Evolutionary conservation across 1,140 invertebrate species (phyloP), one percentile per base, ranked within the genome.

Genomic region (Diprion similis): DNA sequence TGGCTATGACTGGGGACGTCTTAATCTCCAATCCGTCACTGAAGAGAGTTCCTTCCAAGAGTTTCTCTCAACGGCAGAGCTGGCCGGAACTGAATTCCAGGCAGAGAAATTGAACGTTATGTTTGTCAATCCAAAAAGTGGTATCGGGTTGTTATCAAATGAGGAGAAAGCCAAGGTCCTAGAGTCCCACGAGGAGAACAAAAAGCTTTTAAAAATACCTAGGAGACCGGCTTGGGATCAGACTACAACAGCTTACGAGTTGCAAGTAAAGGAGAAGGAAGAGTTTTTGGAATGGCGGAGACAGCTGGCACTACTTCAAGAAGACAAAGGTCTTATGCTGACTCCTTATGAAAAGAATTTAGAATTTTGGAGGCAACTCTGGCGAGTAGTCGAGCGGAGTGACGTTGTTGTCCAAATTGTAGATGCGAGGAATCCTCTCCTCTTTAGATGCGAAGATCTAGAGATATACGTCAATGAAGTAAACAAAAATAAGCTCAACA

Each of bases 321-420:
- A 97, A 84, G 89, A 91, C 24, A 91, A 98, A 68, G 92, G 92
- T 10, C 84, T 99, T 7, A 88, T 95, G 0, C 86, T 99, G 71
- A 99, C 98, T 4, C 99, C 98, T 0, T 99, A 98, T 89, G 99
- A 99, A 83, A 95, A 97, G 78, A 99, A 99, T 89, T 87, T 99
- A 17, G 98, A 99, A 85, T 96, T 99, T 76, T 99, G 99, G 99
- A 91, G 98, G 65, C 98, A 99, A 86, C 86, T 99, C 8, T 99
- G 99, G 99, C 91, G 98, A 79, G 98, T 99, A 1, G 91, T 99
- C 17, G 99, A 99, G 85, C 93, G 96, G 79, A 98, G 97, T 83
- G 97, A 99, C 89, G 91, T 99, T 66, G 89, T 99, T 46, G 92
- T 99, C 11, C 97, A 99, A 84, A 97, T 99, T 79, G 93, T 99